phyloP scores from a whole-genome alignment of 2,797 vertebrate genomes.

The Neosilurus hyrtlii region DNA sequence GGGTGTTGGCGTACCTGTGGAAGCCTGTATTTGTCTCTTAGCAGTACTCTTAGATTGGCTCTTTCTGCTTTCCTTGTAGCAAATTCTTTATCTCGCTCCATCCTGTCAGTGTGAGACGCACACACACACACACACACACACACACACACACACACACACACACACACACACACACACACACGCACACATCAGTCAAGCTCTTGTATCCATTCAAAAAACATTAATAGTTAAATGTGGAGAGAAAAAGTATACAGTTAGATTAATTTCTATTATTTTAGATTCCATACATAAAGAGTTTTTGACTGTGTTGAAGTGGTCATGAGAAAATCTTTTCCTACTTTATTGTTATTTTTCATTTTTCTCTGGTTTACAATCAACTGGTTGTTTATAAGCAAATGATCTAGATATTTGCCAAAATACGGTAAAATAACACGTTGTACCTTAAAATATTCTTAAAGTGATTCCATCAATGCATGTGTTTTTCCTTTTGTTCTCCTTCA shows the following conservation, averaged over 20 bases:
- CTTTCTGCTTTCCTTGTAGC: slow-evolving; percentile 71
- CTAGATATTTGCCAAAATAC: too few species aligned
- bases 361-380: neutral
- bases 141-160: neutral
- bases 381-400: neutral
- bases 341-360: neutral
- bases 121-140: neutral
- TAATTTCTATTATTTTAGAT: neutral
- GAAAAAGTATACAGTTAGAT: neutral
- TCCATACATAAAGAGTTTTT: neutral
- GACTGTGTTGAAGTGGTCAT: neutral
- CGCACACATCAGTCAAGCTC: too few species aligned
- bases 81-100: slow-evolving; percentile 71
- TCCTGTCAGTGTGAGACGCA: slow-evolving; percentile 49
- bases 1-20: slow-evolving; percentile 62
- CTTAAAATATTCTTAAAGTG: neutral
- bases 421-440: neutral
- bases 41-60: slow-evolving; percentile 69
- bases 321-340: neutral
- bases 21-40: slow-evolving; percentile 73
- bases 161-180: neutral
- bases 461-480: neutral
- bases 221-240: neutral
- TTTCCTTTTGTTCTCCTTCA: neutral
- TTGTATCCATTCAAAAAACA: neutral